Base-by-base conservation (phyloP, 2,888 invertebrate species). In the Andrena hattorfiana region DNA sequence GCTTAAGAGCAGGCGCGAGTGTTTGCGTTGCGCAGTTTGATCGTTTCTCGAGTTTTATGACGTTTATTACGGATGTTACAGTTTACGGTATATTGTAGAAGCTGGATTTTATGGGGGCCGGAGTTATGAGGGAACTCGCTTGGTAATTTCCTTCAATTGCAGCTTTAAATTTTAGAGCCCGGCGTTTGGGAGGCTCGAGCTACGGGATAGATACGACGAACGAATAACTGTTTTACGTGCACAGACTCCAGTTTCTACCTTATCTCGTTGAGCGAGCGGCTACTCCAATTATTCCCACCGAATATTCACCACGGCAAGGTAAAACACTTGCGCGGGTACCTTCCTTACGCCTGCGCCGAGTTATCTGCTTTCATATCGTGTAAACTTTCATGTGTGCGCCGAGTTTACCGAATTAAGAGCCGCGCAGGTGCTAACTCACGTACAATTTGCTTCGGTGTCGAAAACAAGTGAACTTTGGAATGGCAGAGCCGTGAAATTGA, bases 191-290 rank as follows among this genome's bases (percentile, higher is more conserved):
- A 4, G 42, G 42, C 42, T 42, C 42, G 42, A 42, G 42, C 42
- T 42, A 42, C 16, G 42, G 42, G 42, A 42, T 42, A 42, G 42
- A 42, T 42, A 42, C 42, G 42, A 42, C 42, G 42, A 42, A 68
- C 28, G 64, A 32, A 32, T 48, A 56, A 73, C n/a, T 16, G 56
- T 66, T 56, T 77, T 16, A 77, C 63, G 76, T 48, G 64, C 48
- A 20, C 59, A 2, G 67, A 48, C 59, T 68, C 30, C 26, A 1
- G 26, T 35, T 35, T 62, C 51, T 56, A 16, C 42, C 49, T 77
- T 75, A 75, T 77, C 59, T 74, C 59, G 74, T 60, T 28, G 4
- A 54, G 35, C 16, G 26, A 30, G 8, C 32, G 48, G 59, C 54
- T 13, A 23, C 30, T 10, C 20, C 20, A 28, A 16, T 62, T 48